Conservation (phyloP, 2,888 invertebrate genomes). For the Periphyllus acericola region DNA sequence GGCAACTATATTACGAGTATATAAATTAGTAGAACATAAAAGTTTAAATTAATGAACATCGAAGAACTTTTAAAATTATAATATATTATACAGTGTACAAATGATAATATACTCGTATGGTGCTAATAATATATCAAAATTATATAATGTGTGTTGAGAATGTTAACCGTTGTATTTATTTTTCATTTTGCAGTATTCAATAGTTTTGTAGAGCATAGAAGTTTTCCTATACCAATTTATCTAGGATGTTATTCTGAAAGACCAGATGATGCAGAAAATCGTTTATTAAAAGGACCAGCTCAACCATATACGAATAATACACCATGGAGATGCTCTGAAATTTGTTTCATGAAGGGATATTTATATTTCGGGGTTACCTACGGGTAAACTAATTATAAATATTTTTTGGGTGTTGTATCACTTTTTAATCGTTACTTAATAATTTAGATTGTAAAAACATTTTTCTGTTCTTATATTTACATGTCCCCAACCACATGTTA, state of each 20-base stretch:
- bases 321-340: slow-evolving; percentile 62
- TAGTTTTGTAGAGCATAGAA: slow-evolving; percentile 11
- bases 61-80: no score
- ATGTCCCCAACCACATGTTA: no score
- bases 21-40: no score
- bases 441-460: slow-evolving; percentile 3
- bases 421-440: background rate
- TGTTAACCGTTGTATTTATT: no score
- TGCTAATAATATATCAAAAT: no score
- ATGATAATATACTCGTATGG: no score
- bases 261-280: slow-evolving; percentile 55
- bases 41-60: no score
- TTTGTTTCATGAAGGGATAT: slow-evolving; percentile 63
- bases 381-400: slow-evolving; percentile 51
- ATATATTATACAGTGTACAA: no score
- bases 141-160: background rate
- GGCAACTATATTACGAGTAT: no score
- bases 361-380: slow-evolving; percentile 63
- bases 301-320: slow-evolving; percentile 62
- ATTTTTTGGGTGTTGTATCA: background rate
- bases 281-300: slow-evolving; percentile 63
- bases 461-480: no score
- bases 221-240: slow-evolving; percentile 59
- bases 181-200: slow-evolving; percentile 33
- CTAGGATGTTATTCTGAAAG: slow-evolving; percentile 64